phyloP scores from a whole-genome alignment of 1,140 invertebrate genomes.

The Hydropsyche tenuis region DNA sequence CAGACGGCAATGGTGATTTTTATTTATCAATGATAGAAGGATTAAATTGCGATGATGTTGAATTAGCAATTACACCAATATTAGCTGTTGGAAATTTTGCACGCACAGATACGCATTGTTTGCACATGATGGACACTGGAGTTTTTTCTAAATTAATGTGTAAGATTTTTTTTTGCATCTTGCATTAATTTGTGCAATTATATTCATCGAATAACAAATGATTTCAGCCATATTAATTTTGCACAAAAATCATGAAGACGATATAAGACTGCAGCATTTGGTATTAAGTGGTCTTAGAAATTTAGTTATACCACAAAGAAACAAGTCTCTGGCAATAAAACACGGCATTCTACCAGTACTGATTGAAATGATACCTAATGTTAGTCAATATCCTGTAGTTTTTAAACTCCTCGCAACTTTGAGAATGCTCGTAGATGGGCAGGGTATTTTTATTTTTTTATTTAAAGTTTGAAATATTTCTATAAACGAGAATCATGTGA shows the following conservation, averaged over 20 bases:
- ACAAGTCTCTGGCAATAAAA: slow-evolving; percentile 76
- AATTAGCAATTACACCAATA: slow-evolving; percentile 80
- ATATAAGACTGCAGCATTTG: slow-evolving; percentile 82
- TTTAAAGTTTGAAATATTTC: neutral
- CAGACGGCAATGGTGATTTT: slow-evolving; percentile 72
- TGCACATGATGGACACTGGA: slow-evolving; percentile 79
- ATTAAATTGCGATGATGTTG: slow-evolving; percentile 75
- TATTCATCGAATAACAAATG: neutral
- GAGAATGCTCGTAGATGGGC: slow-evolving; percentile 83
- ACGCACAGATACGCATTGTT: slow-evolving; percentile 82
- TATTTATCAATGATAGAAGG: slow-evolving; percentile 77
- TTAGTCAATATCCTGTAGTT: slow-evolving; percentile 79
- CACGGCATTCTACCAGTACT: slow-evolving; percentile 67
- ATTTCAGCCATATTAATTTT: slow-evolving; percentile 43
- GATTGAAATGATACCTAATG: slow-evolving; percentile 74
- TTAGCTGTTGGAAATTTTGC: slow-evolving; percentile 91
- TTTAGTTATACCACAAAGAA: slow-evolving; percentile 78
- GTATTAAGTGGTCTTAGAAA: slow-evolving; percentile 82
- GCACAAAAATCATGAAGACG: slow-evolving; percentile 55
- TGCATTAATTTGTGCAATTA: neutral
- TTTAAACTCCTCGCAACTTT: slow-evolving; percentile 87
- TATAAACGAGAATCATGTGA: neutral
- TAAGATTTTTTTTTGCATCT: slow-evolving; percentile 50
- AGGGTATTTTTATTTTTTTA: slow-evolving; percentile 61
- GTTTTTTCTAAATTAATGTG: slow-evolving; percentile 77